These are phyloP conservation scores for Eupsilia transversa DNA, from an alignment of 2,888 invertebrate species.

Conservation along the genomic window DNA sequence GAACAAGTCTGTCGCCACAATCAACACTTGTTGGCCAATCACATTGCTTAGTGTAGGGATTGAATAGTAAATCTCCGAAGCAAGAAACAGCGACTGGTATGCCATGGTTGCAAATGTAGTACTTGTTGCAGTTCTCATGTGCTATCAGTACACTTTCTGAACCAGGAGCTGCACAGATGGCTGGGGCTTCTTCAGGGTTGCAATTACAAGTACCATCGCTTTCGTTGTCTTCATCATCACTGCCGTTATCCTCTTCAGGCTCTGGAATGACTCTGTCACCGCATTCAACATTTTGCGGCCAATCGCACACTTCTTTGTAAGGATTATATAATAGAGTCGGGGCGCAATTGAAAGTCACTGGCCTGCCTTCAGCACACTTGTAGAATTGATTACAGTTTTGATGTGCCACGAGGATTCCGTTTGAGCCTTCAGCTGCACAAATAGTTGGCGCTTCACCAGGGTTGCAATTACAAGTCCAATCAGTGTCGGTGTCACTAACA, in stretches of 20 bases:
- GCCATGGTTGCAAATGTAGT: constrained; percentile 70
- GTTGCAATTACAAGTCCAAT: constrained; percentile 65
- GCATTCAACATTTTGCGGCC: constrained; percentile 67
- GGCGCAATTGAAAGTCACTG: constrained; percentile 63
- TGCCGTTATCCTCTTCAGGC: constrained; percentile 35
- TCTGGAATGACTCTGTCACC: constrained; percentile 61
- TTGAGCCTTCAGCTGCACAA: constrained; percentile 68
- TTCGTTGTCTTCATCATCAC: constrained; percentile 26
- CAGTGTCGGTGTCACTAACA: constrained; percentile 29
- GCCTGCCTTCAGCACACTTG: constrained; percentile 63
- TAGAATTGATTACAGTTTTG: constrained; percentile 72
- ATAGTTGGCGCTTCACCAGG: constrained; percentile 70
- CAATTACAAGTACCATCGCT: constrained; percentile 60
- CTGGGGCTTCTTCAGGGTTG: constrained; percentile 68
- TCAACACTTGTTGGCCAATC: constrained; percentile 70
- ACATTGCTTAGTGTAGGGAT: constrained; percentile 65
- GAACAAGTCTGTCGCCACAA: constrained; percentile 67
- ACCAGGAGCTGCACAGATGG: constrained; percentile 67
- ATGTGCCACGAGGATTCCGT: constrained; percentile 65
- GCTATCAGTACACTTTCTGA: constrained; percentile 69
- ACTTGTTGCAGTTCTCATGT: constrained; percentile 75
- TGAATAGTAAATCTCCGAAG: constrained; percentile 62
- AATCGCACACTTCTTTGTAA: constrained; percentile 65
- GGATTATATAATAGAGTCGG: constrained; percentile 68
- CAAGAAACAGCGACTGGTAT: constrained; percentile 64